Evolutionary conservation across 2,113 vertebrate species (phyloP).

Genomic region (Lagopus muta): DNA sequence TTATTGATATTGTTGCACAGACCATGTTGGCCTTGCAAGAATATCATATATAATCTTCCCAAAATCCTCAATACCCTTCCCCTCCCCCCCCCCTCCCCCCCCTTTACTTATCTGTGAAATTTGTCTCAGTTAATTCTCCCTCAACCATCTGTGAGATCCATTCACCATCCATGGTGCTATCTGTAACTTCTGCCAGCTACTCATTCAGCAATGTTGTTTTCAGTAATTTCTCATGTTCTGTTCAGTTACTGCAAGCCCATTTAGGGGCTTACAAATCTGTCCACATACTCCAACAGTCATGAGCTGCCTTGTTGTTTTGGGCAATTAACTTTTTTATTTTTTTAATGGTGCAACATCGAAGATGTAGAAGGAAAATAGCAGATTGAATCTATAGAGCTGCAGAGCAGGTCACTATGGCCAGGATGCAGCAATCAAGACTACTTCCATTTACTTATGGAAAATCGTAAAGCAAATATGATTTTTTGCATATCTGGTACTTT

Average conservation of each 20-base stretch:
- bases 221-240: not conserved
- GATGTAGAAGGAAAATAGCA: not conserved
- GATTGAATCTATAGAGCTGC: not conserved
- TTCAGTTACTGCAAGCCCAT: not conserved
- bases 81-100: too few relatives aligned
- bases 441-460: not conserved
- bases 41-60: not conserved
- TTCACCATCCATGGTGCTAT: rapidly evolving
- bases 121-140: not conserved
- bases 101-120: not conserved
- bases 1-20: not conserved
- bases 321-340: not conserved
- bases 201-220: not conserved
- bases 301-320: not conserved
- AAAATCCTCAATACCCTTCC: not conserved
- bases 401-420: too few relatives aligned
- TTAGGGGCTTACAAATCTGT: not conserved
- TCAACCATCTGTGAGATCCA: not conserved
- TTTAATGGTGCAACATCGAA: not conserved
- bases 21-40: not conserved
- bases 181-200: not conserved
- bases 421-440: too few relatives aligned
- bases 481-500: not conserved
- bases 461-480: not conserved
- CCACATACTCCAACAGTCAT: not conserved